Evolutionary conservation across 2,797 vertebrate species (phyloP).

Genomic region (Echeneis naucrates): DNA sequence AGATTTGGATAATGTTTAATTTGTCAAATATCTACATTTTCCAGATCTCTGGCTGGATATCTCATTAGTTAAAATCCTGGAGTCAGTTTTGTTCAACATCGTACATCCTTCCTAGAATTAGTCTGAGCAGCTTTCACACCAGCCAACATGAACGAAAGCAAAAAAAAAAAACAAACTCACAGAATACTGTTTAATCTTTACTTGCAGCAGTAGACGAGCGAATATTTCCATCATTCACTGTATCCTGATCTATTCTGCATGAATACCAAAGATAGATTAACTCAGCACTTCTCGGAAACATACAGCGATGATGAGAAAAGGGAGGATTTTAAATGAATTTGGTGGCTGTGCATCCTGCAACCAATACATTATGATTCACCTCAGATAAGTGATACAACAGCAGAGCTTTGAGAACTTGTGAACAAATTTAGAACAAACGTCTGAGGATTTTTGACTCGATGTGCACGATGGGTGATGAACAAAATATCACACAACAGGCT

Average conservation of each 20-base stretch:
- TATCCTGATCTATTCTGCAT: background rate
- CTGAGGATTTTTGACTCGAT: background rate
- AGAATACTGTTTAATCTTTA: background rate
- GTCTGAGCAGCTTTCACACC: background rate
- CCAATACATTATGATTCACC: slow-evolving; percentile 26
- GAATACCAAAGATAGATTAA: slow-evolving; percentile 7
- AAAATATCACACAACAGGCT: slow-evolving; percentile 5
- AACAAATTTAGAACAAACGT: slow-evolving; percentile 47
- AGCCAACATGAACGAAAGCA: background rate
- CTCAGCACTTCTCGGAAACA: slow-evolving; percentile 3
- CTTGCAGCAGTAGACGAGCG: background rate
- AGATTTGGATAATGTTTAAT: background rate
- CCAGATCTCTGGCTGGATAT: background rate
- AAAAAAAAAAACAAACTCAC: background rate
- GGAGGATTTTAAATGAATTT: slow-evolving; percentile 8
- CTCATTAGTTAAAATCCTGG: background rate
- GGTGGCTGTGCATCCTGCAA: background rate
- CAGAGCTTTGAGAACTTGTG: slow-evolving; percentile 24
- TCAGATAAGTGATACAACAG: slow-evolving; percentile 10
- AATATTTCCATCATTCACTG: background rate
- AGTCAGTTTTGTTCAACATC: no score
- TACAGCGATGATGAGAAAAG: background rate
- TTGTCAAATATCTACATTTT: background rate
- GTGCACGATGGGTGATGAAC: background rate
- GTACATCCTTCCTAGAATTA: background rate